These are phyloP conservation scores for Thalassophryne amazonica DNA, from an alignment of 2,797 vertebrate genomes.

Conservation along the genomic window DNA sequence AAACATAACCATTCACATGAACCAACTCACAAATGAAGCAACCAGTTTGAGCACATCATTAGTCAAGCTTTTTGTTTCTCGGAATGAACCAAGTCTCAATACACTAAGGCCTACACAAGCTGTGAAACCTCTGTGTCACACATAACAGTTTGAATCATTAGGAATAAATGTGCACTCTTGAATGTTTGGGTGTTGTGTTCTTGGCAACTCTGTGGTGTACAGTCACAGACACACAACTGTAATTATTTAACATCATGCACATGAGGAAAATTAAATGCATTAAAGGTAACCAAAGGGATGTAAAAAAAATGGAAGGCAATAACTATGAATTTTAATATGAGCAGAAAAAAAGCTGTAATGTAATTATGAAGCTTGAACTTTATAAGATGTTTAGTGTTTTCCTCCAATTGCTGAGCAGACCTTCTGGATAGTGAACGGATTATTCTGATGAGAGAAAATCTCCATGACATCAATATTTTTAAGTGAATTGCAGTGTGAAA, in stretches of 20 bases:
- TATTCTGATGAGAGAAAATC: slow-evolving; percentile 53
- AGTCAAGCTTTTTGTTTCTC: no score
- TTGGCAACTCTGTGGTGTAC: no score
- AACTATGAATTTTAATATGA: slow-evolving; percentile 50
- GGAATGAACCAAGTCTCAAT: no score
- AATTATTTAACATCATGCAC: slow-evolving; percentile 12
- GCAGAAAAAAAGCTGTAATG: slow-evolving; percentile 52
- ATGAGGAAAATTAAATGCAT: no score
- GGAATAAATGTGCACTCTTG: neutral
- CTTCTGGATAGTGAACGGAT: slow-evolving; percentile 17
- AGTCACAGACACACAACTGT: neutral
- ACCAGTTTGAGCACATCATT: no score
- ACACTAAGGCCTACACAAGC: no score
- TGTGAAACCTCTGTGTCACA: no score
- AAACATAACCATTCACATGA: no score
- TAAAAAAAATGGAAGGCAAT: no score
- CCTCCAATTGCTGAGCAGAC: slow-evolving; percentile 13
- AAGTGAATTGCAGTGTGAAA: slow-evolving; percentile 54
- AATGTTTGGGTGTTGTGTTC: neutral
- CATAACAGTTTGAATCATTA: neutral
- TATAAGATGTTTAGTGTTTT: slow-evolving; percentile 47
- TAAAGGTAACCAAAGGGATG: no score
- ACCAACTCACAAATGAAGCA: no score
- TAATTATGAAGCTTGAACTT: slow-evolving; percentile 60
- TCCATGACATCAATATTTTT: slow-evolving; percentile 51